Evolutionary conservation across 2,797 vertebrate genomes (phyloP).

Genomic region (Anguilla obscura): DNA sequence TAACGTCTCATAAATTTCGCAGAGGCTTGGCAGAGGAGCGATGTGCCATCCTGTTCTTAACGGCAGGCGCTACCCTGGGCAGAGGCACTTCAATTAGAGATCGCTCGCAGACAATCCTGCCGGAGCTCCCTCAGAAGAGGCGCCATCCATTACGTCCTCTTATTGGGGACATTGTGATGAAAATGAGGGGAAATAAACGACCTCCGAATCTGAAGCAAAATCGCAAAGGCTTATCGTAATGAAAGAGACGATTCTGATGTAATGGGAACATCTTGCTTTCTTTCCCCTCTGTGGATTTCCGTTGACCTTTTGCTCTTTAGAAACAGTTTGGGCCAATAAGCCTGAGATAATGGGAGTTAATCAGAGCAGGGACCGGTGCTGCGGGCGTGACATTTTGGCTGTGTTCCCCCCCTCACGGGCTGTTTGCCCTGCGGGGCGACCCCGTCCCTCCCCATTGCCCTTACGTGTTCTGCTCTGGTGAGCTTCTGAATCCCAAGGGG

Average conservation of each 20-base stretch:
- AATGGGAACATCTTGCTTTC: slow-evolving; percentile 19
- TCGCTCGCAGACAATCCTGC: background rate
- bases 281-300: background rate
- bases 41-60: slow-evolving; percentile 25
- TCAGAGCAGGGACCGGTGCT: background rate
- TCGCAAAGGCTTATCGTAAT: background rate
- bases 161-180: background rate
- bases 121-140: background rate
- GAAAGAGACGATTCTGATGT: background rate
- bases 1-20: slow-evolving; percentile 23
- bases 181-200: background rate
- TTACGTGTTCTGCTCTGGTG: background rate
- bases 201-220: background rate
- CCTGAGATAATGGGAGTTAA: slow-evolving; percentile 25
- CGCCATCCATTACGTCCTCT: background rate
- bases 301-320: slow-evolving; percentile 21
- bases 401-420: background rate
- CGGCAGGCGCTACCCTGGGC: slow-evolving; percentile 6
- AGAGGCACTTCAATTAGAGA: slow-evolving; percentile 4
- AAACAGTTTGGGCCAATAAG: background rate
- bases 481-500: background rate
- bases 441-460: background rate
- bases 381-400: slow-evolving; percentile 18
- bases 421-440: background rate
- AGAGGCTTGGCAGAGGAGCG: background rate